Base-by-base conservation (phyloP, 2,888 invertebrate genomes). In the Malachius bipustulatus region DNA sequence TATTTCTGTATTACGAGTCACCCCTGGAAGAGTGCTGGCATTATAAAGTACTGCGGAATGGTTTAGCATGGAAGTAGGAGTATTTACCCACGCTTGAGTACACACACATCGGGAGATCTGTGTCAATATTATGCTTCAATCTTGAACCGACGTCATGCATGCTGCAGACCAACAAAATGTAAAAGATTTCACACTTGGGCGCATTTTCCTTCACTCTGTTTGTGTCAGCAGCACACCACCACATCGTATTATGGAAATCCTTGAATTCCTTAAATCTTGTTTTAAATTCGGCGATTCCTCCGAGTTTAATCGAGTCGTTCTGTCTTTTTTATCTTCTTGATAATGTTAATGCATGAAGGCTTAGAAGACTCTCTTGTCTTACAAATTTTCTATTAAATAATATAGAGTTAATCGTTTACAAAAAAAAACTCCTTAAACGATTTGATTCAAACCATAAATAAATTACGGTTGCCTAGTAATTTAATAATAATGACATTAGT, bases 61-160 rank as follows among this genome's bases (percentile, higher is more conserved):
- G 24, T 6, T 19, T 38, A 39, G 30, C 35, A 16, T 35, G 27
- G 36, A 34, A 37, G 26, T 35, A 38, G 48, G 42, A n/a, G 39
- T 51, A 49, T 52, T 52, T 48, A 51, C 52, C 48, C 40, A 49
- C 46, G 43, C 42, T 45, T 45, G 42, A 44, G 46, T 47, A 50
- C 48, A 48, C 47, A 40, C 34, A 50, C 47, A 45, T 47, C 45
- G 44, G 40, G 44, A 49, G 47, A 49, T 50, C 50, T 53, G 45
- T 51, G 55, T 52, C 51, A 52, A 54, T 54, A 53, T 54, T 54
- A 49, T 54, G 52, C 49, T 55, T 52, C 51, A 52, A 52, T 55
- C 52, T 52, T 48, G 47, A 49, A 48, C 45, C 43, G 39, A 40
- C 38, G 43, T 38, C 38, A 41, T 36, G 35, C 39, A 44, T 43